A percentile compares a stretch with the other conserved stretches of the same genome.
Evolutionary conservation across 2,113 vertebrate species (phyloP).

Genomic region (Archocentrus centrarchus): DNA sequence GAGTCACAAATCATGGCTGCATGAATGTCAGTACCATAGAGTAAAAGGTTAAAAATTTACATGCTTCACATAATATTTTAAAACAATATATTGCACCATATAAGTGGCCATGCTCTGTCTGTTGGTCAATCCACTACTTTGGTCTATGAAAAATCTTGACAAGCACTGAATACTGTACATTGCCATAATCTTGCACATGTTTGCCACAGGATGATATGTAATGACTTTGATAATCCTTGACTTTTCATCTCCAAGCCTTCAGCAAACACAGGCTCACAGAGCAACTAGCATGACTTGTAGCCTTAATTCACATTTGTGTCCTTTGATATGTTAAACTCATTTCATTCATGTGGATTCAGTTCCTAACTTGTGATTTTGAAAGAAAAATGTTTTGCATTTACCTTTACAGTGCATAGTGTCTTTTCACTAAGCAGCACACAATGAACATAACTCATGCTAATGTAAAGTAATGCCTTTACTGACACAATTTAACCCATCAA

Average conservation of each 20-base stretch:
- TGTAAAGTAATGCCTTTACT: neutral
- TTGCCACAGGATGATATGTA: slow-evolving; percentile 1
- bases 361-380: neutral
- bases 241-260: slow-evolving; percentile 21
- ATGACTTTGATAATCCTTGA: slow-evolving; percentile 14
- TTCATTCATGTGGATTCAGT: neutral
- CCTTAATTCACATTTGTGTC: neutral
- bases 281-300: neutral
- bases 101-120: neutral
- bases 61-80: neutral
- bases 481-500: neutral
- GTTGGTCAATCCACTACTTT: neutral
- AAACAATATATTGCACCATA: neutral
- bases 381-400: neutral
- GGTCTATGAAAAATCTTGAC: neutral
- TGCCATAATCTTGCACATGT: neutral
- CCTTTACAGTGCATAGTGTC: accelerated
- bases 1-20: neutral
- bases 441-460: neutral
- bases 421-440: neutral
- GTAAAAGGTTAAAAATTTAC: too few relatives aligned
- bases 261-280: neutral
- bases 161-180: neutral
- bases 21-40: neutral
- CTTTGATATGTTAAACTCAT: slow-evolving; percentile 3